phyloP scores from a whole-genome alignment of 2,113 vertebrate genomes.

The Echinops telfairi region DNA sequence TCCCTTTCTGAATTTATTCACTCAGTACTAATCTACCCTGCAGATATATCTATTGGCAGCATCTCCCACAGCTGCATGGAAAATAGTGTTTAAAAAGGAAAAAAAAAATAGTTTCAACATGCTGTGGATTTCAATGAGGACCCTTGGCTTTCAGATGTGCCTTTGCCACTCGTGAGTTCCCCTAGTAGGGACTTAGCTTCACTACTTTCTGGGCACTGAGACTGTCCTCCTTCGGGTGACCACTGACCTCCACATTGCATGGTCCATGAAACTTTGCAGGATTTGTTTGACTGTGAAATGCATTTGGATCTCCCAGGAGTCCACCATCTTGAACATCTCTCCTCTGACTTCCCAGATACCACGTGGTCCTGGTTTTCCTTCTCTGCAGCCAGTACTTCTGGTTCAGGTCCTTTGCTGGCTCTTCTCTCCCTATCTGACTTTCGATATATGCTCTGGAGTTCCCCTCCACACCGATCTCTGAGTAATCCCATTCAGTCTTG shows the following conservation, averaged over 20 bases:
- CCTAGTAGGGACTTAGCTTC: rapidly evolving
- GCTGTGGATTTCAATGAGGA: not conserved
- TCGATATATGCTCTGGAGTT: not conserved
- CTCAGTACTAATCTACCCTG: not conserved
- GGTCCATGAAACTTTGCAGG: not conserved
- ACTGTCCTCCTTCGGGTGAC: not conserved
- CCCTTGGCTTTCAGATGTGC: not conserved
- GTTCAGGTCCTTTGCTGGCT: not conserved
- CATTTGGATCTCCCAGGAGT: rapidly evolving
- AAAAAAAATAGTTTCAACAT: not conserved
- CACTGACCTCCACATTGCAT: not conserved
- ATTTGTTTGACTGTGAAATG: not conserved
- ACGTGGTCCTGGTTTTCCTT: not conserved
- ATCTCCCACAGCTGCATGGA: not conserved
- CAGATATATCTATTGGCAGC: not conserved
- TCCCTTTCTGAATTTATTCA: slow-evolving; percentile 14
- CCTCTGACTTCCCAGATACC: not conserved
- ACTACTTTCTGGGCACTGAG: rapidly evolving
- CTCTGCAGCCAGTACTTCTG: not conserved
- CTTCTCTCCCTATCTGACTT: not conserved
- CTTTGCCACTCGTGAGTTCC: not conserved
- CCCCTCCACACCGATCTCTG: not conserved
- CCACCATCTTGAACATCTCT: not conserved
- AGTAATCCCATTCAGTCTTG: not conserved
- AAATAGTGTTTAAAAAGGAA: not conserved